These are phyloP conservation scores for Larimichthys polyactis DNA, from an alignment of 2,113 vertebrate genomes.

Conservation along the genomic window DNA sequence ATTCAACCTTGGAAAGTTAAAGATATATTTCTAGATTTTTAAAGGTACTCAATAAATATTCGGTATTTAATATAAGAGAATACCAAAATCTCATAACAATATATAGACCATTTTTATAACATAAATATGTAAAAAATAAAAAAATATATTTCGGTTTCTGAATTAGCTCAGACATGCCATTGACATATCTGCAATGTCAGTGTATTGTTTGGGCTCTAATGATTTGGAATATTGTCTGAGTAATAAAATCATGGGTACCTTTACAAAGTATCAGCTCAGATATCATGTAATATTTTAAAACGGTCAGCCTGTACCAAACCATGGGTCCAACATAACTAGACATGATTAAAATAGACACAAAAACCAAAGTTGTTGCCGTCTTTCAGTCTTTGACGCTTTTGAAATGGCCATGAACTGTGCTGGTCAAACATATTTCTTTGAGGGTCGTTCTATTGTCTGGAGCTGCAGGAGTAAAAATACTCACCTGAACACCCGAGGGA, in stretches of 20 bases:
- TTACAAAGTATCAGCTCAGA: not conserved
- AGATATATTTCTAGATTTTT: not conserved
- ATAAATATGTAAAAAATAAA: not conserved
- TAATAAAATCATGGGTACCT: not conserved
- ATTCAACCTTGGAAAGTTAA: not conserved
- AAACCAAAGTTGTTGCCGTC: not conserved
- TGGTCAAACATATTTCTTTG: not conserved
- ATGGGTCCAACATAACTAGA: not conserved
- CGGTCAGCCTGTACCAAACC: not conserved
- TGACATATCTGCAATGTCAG: not conserved
- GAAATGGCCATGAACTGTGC: not conserved
- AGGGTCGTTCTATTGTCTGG: not conserved
- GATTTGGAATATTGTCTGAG: not conserved
- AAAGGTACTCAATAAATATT: not conserved
- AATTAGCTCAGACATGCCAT: too few relatives aligned
- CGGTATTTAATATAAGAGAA: not conserved
- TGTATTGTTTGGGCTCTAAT: not conserved
- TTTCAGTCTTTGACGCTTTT: not conserved
- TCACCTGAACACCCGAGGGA: not conserved
- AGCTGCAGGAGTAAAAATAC: not conserved
- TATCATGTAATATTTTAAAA: not conserved
- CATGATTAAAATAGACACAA: not conserved
- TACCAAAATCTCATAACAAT: not conserved
- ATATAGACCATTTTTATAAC: not conserved
- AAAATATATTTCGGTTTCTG: too few relatives aligned